Evolutionary conservation across 2,113 vertebrate species (phyloP), one percentile per base, ranked within the genome.

Genomic region (Zosterops pallidus): DNA sequence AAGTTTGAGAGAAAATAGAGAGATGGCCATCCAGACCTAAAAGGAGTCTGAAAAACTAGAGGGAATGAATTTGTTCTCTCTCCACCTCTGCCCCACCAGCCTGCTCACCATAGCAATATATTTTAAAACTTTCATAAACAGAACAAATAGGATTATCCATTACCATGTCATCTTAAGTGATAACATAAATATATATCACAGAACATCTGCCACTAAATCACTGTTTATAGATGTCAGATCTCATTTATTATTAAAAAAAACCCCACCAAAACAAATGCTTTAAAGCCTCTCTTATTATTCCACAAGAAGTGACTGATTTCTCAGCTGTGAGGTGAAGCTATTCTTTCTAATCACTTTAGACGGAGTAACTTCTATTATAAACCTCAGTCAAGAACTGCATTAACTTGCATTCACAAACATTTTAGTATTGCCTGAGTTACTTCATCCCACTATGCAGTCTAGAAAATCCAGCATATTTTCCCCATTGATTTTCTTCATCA

Each of bases 1-100:
- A 92, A 97, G 37, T 67, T 95, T 94, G 64, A 94, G 92, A 96
- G 93, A 98, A 97, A 98, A 92, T 49, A 96, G 88, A 96, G 76
- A 97, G 84, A 83, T 53, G 79, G 78, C 19, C 67, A 81, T 44
- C 47, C 64, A 83, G 69, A 41, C 71, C 62, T 93, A 65, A 83
- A 70, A 69, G 47, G 78, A 94, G 67, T 74, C 25, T 79, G 49
- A 71, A 91, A 49, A 82, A 65, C 39, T 20, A 79, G 23, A 81
- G 74, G 35, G 62, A 76, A 92, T n/a, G 78, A 92, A 81, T 89
- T 44, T 84, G 59, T 71, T 93, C 46, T 62, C 14, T 47, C 5
- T 74, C 22, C 25, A 75, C 49, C 88, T 88, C 92, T 95, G 89
- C 46, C 85, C 83, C 33, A 69, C n/a, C 80, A 93, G 69, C 60